These are phyloP conservation scores for Gopherus flavomarginatus DNA, from an alignment of 2,113 vertebrate species.

Conservation along the genomic window DNA sequence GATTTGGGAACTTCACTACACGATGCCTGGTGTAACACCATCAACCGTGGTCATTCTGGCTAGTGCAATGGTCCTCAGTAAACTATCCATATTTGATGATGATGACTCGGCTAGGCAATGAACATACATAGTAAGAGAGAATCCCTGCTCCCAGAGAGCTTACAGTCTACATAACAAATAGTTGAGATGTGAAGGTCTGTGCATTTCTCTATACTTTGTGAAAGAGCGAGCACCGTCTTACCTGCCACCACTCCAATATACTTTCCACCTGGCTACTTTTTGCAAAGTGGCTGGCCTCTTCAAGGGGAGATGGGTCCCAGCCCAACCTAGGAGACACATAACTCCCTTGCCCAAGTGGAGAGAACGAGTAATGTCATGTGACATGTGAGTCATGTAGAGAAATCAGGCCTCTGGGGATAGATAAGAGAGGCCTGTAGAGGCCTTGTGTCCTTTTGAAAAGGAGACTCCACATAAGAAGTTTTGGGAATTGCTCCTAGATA, in stretches of 20 bases:
- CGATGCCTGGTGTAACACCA: too few species aligned
- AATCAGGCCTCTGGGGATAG: background rate
- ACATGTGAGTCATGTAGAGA: too few species aligned
- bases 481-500: background rate
- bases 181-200: background rate
- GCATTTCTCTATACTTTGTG: background rate
- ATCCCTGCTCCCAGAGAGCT: background rate
- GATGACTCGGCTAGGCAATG: background rate
- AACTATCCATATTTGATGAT: too few species aligned
- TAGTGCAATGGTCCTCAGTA: too few species aligned
- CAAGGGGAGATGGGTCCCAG: background rate
- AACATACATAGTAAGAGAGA: background rate
- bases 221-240: background rate
- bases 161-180: background rate
- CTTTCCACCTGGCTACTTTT: fast-evolving
- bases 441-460: background rate
- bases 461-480: background rate
- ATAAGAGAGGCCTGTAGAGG: background rate
- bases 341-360: background rate
- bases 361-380: background rate
- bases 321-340: background rate
- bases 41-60: too few species aligned
- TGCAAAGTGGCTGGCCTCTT: background rate
- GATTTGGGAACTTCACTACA: too few species aligned
- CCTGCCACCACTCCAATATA: background rate